Conservation (phyloP, 2,888 invertebrate genomes). For the Antitype chi region DNA sequence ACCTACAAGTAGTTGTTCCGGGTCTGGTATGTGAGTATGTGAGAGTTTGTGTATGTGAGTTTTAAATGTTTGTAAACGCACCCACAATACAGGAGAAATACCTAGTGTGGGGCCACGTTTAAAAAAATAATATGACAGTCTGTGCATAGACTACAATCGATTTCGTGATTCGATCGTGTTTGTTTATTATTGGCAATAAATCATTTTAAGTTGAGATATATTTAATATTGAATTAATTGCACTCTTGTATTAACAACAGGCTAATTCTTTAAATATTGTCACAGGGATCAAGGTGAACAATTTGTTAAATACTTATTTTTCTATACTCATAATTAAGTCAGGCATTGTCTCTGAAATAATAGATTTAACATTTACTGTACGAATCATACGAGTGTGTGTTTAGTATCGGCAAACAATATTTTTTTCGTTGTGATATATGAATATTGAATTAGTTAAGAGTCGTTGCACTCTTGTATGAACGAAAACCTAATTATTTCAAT, state of each 20-base stretch:
- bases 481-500: constrained; percentile 20
- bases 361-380: constrained; percentile 6
- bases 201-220: constrained; percentile 5
- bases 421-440: not conserved
- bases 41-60: no score
- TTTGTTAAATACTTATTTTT: not conserved
- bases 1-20: no score
- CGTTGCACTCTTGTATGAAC: constrained; percentile 28
- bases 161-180: constrained; percentile 6
- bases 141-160: not conserved
- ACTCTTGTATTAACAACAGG: constrained; percentile 15
- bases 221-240: constrained; percentile 19
- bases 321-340: not conserved
- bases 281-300: constrained; percentile 30
- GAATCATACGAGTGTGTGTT: constrained; percentile 3
- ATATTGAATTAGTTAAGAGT: constrained; percentile 15
- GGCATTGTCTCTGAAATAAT: not conserved
- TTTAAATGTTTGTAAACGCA: no score
- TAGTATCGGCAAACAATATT: constrained; percentile 6
- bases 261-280: constrained; percentile 18
- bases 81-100: no score
- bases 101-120: no score
- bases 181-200: constrained; percentile 2
- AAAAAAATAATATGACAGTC: no score
- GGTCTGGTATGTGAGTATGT: no score